phyloP scores from a whole-genome alignment of 2,113 vertebrate species.

The Sphyrna mokarran region DNA sequence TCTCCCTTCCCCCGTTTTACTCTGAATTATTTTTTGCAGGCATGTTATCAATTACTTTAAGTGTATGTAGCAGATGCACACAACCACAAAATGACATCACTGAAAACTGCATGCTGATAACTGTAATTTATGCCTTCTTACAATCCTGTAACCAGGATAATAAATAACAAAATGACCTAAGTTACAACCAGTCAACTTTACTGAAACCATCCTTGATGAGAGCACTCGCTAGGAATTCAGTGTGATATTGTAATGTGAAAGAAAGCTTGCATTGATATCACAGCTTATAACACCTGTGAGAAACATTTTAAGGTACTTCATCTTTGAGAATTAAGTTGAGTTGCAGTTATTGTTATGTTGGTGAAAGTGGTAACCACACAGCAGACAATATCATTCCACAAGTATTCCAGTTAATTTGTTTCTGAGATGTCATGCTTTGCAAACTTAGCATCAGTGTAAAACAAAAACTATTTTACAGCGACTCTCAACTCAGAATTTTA shows the following conservation, averaged over 20 bases:
- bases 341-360: neutral
- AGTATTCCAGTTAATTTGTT: neutral
- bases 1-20: neutral
- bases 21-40: neutral
- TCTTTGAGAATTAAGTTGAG: neutral
- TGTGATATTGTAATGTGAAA: neutral
- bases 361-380: neutral
- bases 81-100: neutral
- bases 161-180: neutral
- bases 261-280: neutral
- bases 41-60: slow-evolving; percentile 23
- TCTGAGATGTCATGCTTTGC: neutral
- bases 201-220: neutral
- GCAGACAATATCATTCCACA: neutral
- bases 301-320: neutral
- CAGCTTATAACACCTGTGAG: neutral
- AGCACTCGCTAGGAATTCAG: neutral
- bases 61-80: neutral
- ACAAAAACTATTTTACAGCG: neutral
- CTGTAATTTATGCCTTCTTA: neutral
- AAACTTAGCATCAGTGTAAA: neutral
- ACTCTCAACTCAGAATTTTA: neutral
- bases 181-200: neutral
- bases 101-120: slow-evolving; percentile 11
- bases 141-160: neutral